Base-by-base conservation (phyloP, 2,113 vertebrate species). In the Varanus salvator region DNA sequence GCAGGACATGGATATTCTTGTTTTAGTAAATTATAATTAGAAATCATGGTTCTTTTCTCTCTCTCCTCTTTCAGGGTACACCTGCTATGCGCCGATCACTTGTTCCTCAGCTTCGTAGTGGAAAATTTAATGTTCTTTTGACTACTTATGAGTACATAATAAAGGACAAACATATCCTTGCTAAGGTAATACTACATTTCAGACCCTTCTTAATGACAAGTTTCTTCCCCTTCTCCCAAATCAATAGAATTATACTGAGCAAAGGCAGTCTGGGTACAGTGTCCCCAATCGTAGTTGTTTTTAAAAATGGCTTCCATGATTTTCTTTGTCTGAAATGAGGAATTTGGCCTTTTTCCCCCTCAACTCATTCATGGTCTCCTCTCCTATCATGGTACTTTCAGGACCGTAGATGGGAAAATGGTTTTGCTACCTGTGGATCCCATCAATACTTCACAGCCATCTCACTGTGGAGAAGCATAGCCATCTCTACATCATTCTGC, bases 101-200 rank as follows among this genome's bases (percentile, higher is more conserved):
- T 0, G 98, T 99, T 86, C 98, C 99, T 84, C 99, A 99, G 94
- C 98, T 99, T 57, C 98, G 98, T 89, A 98, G 98, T 86, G 99
- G 99, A 90, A 99, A 99, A 96, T 99, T 99, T 92, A 99, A 99
- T 34, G 99, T 99, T 85, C 97, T 99, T 91, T 93, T 99, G 95
- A 99, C 99, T 74, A 99, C 99, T 52, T 99, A 99, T 0, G 99
- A 99, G 93, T 99, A 99, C 95, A 99, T 99, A 95, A 99, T 99
- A 95, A 99, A 99, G 96, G 99, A 99, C 97, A 99, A 99, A 94
- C 99, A 99, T 87, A 99, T 99, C 90, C 98, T 99, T 91, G 99
- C 99, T 93, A 99, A 99, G 98, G 99, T 99, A 98, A 92, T 92
- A 89, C 90, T 90, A 38, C 44, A 12, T 80, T 77, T 87, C 74